Base-by-base conservation (phyloP, 2,113 vertebrate species). In the Condylura cristata region DNA sequence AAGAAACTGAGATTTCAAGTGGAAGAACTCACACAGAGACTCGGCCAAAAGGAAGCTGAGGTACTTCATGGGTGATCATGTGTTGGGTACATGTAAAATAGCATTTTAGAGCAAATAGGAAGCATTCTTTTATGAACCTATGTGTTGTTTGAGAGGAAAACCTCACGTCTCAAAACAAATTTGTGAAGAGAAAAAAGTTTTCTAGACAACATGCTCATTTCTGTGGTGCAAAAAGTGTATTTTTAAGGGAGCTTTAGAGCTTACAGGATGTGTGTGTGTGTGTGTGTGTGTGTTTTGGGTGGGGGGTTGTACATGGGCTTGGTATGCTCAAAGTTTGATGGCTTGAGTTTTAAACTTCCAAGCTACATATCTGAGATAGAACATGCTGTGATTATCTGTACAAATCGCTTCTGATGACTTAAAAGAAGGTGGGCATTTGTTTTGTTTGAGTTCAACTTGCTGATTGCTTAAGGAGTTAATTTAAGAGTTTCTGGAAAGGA, bases 1-100 rank as follows among this genome's bases (percentile, higher is more conserved):
- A 96, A 97, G 84, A 53, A 86, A 28, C 28, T 95, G n/a, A 88
- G 32, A 94, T 58, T 89, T 68, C 53, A 4, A 39, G 80, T 93
- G 30, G 68, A 97, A 75, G 51, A 97, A 9, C 72, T 94, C 11
- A 96, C 94, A 58, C 76, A 39, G 13, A 34, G 71, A 1, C 20
- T 95, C 61, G 86, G 37, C 18, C 44, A 88, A 18, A 75, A 63
- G 72, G 91, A 98, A 93, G 3, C 39, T 37, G 20, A 97, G 68
- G 74, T 85, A 85, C 16, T 34, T 79, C 8, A 13, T 60, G 37
- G 20, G 28, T 41, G 5, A 93, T 26, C 2, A 72, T 10, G 20
- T 5, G 18, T 37, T n/a, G 2, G 9, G 32, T 16, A n/a, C 9
- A 34, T 41, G 30, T 63, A 24, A 12, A 72, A 32, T 58, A 24